Conservation (phyloP, 1,140 invertebrate genomes). For the Melipona quadrifasciata region DNA sequence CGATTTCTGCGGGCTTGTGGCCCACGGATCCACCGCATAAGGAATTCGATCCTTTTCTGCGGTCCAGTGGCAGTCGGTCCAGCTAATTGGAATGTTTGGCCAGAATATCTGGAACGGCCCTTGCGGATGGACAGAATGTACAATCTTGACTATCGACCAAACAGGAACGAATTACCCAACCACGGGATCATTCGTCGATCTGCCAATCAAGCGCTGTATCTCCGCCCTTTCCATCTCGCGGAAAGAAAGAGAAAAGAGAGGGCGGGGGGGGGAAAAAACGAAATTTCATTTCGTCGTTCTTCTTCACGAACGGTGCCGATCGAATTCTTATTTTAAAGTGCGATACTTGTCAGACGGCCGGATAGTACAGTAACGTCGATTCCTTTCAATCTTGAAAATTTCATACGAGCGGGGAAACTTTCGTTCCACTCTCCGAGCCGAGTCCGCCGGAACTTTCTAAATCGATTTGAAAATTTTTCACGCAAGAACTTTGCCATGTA, state of each 20-base stretch:
- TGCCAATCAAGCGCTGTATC: background rate
- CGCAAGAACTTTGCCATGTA: background rate
- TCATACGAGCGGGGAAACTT: conserved; percentile 20
- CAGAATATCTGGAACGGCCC: conserved; percentile 64
- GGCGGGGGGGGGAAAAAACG: too few species aligned
- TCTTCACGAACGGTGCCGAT: background rate
- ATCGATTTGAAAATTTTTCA: conserved; percentile 36
- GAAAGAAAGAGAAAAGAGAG: background rate
- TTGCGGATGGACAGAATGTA: conserved; percentile 53
- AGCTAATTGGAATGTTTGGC: conserved; percentile 71
- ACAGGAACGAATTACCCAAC: conserved; percentile 29
- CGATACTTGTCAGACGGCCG: background rate
- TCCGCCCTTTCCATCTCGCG: too few species aligned
- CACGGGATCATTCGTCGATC: too few species aligned
- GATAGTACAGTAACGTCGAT: background rate
- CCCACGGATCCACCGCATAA: conserved; percentile 49
- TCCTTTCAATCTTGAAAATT: conserved; percentile 21
- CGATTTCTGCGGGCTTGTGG: conserved; percentile 29
- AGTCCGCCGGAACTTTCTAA: conserved; percentile 8
- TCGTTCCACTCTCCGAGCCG: background rate
- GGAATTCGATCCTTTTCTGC: conserved; percentile 62
- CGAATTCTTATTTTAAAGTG: conserved; percentile 13
- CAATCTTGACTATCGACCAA: conserved; percentile 18
- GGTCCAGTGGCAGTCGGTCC: conserved; percentile 50
- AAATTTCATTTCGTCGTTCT: background rate